Evolutionary conservation across 2,888 invertebrate genomes (phyloP), one percentile per base, ranked within the genome.

Genomic region (Melipona beecheii): DNA sequence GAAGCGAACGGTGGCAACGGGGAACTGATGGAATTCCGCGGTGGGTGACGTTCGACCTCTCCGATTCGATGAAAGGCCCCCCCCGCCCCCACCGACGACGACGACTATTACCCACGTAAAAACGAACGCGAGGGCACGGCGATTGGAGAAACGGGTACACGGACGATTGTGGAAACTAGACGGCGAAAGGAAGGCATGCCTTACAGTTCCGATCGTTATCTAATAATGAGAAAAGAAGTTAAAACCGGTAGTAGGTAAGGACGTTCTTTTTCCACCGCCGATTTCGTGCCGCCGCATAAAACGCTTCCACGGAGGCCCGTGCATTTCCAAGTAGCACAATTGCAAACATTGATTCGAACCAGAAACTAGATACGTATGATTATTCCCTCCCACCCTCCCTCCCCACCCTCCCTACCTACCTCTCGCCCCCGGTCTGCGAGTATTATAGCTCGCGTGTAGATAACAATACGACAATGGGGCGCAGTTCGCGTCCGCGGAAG

Each of bases 311-410:
- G 75, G 64, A 60, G 68, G 56, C n/a, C 64, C 49, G 56, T 24
- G 50, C 78, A 82, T 87, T 82, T 81, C 82, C 80, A 75, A 81
- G 82, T 82, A 89, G 80, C 78, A 78, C 78, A 84, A 88, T 88
- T 71, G 80, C 87, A 21, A 82, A 68, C 87, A 85, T 89, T 77
- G 87, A 79, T 85, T 86, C 80, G 84, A 75, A 50, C 49, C 82
- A 70, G 81, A 84, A 85, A 81, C 78, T 65, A 85, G 78, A 85
- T 85, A 85, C 75, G 85, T 85, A 78, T 43, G 85, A 85, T 85
- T 85, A 85, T 78, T 85, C 78, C 70, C 43, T 36, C 43, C 43
- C 9, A 4, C 9, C 1, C 43, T 1, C 9, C 9, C 9, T 9
- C 43, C 43, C 43, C 43, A 1, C 9, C 43, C 9, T 11, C 11